These are phyloP conservation scores for Corythornis madagascariensis DNA, from an alignment of 2,113 vertebrate species.

Conservation along the genomic window DNA sequence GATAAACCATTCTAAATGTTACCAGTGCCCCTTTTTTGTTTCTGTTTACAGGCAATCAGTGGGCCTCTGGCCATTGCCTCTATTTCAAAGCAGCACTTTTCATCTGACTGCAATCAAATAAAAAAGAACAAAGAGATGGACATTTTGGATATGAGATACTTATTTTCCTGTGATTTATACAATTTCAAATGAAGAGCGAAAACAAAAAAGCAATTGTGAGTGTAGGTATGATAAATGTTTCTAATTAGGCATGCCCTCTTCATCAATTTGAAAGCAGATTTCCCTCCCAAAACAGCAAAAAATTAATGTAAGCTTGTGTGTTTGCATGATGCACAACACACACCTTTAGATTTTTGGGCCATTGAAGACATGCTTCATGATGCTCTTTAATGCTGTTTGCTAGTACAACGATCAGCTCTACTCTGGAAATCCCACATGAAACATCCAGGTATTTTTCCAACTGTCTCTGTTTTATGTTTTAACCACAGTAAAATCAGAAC, in stretches of 20 bases:
- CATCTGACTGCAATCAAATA: conserved; percentile 86
- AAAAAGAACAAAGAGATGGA: conserved; percentile 70
- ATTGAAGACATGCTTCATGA: background rate
- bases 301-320: background rate
- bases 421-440: background rate
- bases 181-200: background rate
- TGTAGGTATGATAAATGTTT: conserved; percentile 32
- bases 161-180: conserved; percentile 45
- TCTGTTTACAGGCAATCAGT: conserved; percentile 76
- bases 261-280: background rate
- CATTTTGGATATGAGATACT: conserved; percentile 50
- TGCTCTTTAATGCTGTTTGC: background rate
- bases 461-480: background rate
- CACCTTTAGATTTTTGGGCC: background rate
- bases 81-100: conserved; percentile 87
- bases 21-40: conserved; percentile 78
- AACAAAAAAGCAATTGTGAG: background rate
- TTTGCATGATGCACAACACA: background rate
- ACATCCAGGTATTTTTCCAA: background rate
- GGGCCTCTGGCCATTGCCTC: conserved; percentile 80
- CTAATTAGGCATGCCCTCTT: background rate
- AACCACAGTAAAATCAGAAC: background rate
- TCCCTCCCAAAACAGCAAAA: background rate
- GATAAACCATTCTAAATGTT: conserved; percentile 76
- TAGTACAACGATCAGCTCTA: background rate